Evolutionary conservation across 37 sponge, comb jelly and placozoan species (phyloP).

Genomic region (Tethya wilhelma): DNA sequence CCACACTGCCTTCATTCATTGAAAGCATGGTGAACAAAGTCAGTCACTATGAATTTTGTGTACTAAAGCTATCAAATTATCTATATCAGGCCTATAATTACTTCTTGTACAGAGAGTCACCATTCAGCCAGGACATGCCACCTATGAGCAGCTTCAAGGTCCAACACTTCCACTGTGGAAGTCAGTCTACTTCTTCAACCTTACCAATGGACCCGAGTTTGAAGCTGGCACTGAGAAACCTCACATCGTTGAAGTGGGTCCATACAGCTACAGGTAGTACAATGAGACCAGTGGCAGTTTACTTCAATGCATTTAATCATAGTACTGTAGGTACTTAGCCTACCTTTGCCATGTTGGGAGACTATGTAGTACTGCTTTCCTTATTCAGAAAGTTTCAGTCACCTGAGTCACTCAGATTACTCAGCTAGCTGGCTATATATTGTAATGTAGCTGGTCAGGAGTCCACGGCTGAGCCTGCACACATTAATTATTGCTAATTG

Average conservation of each 20-base stretch:
- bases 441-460: too few species aligned
- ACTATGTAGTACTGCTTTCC: too few species aligned
- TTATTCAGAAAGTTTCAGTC: too few species aligned
- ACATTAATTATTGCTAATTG: too few species aligned
- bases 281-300: too few species aligned
- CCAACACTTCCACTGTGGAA: constrained; percentile 76
- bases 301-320: neutral
- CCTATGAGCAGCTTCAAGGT: constrained; percentile 74
- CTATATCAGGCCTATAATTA: too few species aligned
- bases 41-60: neutral
- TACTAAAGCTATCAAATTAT: neutral
- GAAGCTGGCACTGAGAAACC: constrained; percentile 29
- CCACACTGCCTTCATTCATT: neutral
- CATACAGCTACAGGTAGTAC: constrained; percentile 87
- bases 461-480: too few species aligned
- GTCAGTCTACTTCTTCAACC: constrained; percentile 84
- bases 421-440: too few species aligned
- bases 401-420: too few species aligned
- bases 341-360: too few species aligned
- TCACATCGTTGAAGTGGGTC: constrained; percentile 60
- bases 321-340: too few species aligned
- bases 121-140: constrained; percentile 55
- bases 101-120: constrained; percentile 54
- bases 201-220: constrained; percentile 79
- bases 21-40: neutral